Conservation (phyloP, 1,140 invertebrate species). For the Aplysia californica region DNA sequence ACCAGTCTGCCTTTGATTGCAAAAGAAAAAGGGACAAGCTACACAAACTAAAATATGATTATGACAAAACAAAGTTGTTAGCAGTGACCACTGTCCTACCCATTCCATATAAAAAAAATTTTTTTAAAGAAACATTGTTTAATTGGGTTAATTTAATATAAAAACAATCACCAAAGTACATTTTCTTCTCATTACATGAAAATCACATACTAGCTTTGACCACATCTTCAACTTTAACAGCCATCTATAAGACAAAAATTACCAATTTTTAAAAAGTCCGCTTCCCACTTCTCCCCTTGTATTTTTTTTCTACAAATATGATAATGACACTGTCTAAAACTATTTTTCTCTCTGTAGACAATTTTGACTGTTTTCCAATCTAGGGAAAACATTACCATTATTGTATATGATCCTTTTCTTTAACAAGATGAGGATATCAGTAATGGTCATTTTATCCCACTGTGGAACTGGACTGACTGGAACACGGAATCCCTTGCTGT, state of each 20-base stretch:
- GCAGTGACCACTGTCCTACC: background rate
- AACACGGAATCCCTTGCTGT: slow-evolving; percentile 22
- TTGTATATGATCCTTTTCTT: slow-evolving; percentile 57
- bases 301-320: background rate
- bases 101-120: no score
- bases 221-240: background rate
- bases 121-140: no score
- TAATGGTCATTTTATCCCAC: slow-evolving; percentile 38
- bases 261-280: background rate
- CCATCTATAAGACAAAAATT: background rate
- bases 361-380: background rate
- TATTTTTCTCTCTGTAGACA: background rate
- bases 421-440: slow-evolving; percentile 47
- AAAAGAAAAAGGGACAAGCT: no score
- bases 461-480: slow-evolving; percentile 50
- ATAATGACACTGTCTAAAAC: background rate
- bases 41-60: no score
- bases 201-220: background rate
- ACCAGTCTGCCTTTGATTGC: no score
- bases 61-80: background rate
- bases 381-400: slow-evolving; percentile 40
- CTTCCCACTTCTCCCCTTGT: background rate
- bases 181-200: no score
- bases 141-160: no score
- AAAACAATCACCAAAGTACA: no score